Evolutionary conservation across 2,113 vertebrate species (phyloP), one percentile per base, ranked within the genome.

Genomic region (Zapornia atra): DNA sequence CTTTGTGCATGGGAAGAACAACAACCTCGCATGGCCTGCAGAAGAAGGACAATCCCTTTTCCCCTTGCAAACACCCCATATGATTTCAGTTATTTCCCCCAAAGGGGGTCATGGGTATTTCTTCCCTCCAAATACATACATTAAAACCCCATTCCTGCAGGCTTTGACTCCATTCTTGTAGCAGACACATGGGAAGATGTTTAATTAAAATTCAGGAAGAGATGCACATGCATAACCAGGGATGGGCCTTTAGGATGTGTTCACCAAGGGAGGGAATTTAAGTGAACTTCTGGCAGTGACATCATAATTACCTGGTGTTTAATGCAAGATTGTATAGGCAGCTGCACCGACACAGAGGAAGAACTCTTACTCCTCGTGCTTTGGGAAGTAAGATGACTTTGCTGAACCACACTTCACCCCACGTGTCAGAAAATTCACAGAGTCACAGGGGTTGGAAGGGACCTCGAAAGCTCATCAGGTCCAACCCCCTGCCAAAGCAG

Each of bases 101-200:
- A 86, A 42, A 88, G 9, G 5, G 14, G 8, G 5, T 46, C 34
- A 34, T 4, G 50, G 51, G 5, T 25, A 15, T 29, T 73, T 83
- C 26, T 81, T 56, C 10, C 21, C 28, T 40, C 51, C 10, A 69
- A 68, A 83, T 53, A 36, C 0, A 54, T 3, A 22, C 18, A 60
- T 28, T 20, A 63, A 60, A 82, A 86, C 26, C 10, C 19, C 38
- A 33, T 16, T 16, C 8, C 48, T n/a, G 16, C 20, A 78, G 68
- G 59, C 18, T 88, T 56, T 63, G 72, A 36, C n/a, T 25, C n/a
- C 29, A 10, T 53, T 79, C 36, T 53, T 46, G n/a, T 11, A 17
- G 68, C 31, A 86, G 56, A 81, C 8, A 20, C 2, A 0, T 0
- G 0, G 3, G 14, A 56, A 82, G 31, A 50, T 5, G 3, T n/a